Conservation (phyloP, 2,797 vertebrate genomes). For the Cyprinodon diabolis region DNA sequence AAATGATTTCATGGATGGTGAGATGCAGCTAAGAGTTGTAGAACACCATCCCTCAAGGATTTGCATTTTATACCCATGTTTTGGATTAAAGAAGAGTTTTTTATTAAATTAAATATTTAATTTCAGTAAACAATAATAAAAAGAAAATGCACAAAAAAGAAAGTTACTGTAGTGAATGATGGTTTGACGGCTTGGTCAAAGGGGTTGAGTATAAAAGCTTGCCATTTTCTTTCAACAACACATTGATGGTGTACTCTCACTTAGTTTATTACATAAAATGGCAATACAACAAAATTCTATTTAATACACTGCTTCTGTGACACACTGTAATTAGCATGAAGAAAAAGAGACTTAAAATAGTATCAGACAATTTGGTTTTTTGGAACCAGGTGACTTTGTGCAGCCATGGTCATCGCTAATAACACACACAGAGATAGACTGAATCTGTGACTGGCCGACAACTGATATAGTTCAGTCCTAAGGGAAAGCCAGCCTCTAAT, state of each 20-base stretch:
- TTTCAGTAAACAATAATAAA: no score
- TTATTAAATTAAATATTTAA: neutral
- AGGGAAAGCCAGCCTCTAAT: slow-evolving; percentile 69
- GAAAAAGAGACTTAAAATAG: slow-evolving; percentile 10
- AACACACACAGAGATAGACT: slow-evolving; percentile 56
- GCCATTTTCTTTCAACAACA: neutral
- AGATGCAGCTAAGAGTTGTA: no score
- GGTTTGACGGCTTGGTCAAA: neutral
- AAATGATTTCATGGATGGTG: no score
- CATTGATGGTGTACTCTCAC: neutral
- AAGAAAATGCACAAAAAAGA: neutral
- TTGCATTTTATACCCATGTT: no score
- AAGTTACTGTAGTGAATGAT: neutral
- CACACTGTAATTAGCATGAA: neutral
- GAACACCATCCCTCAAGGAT: no score
- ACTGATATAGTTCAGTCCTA: slow-evolving; percentile 74
- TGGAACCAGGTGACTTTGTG: slow-evolving; percentile 9
- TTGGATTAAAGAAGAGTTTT: neutral
- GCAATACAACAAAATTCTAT: neutral
- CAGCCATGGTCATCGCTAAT: slow-evolving; percentile 38
- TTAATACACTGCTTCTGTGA: neutral
- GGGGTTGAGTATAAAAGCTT: neutral
- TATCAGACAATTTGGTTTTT: slow-evolving; percentile 20
- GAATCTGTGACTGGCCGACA: slow-evolving; percentile 66
- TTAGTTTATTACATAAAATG: neutral